Base-by-base conservation (phyloP, 2,888 invertebrate genomes). In the Erebia ligea region DNA sequence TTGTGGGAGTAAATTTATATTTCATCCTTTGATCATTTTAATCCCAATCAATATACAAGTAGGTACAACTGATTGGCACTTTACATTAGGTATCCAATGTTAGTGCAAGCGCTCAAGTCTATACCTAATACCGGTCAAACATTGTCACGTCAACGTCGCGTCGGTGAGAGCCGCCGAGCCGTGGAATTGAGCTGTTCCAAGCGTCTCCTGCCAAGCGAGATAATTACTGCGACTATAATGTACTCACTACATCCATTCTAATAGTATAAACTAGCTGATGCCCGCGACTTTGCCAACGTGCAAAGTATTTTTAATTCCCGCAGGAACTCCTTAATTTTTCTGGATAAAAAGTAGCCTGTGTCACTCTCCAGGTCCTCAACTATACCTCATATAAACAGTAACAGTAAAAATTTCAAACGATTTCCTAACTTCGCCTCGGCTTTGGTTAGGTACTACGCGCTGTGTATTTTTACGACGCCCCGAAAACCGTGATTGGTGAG, bases 401-500 rank as follows among this genome's bases (percentile, higher is more conserved):
- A 59, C 58, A 59, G 40, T 59, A 59, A 59, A 59, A 59, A 40
- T 59, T 59, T 40, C 40, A 40, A 59, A 17, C 34, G 58, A 59
- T n/a, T 17, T 40, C 3, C 34, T 59, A 59, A n/a, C n/a, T 6
- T n/a, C n/a, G 34, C n/a, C 10, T n/a, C 40, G 40, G 15, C 25
- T 59, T 59, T 17, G 5, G 58, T 59, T 34, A n/a, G n/a, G n/a
- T n/a, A 40, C 34, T n/a, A 40, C 58, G 17, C 34, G 58, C n/a
- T 40, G 58, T 59, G 58, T 40, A 59, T 59, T 59, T 58, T 59
- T 59, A 59, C 40, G 17, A 59, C n/a, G 40, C 40, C 58, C 40
- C 40, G 10, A 59, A 40, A n/a, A 8, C n/a, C 40, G 58, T 59
- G 58, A 59, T 59, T 40, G 17, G 17, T 40, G 17, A 40, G 15